Evolutionary conservation across 1,140 invertebrate genomes (phyloP), one percentile per base, ranked within the genome.

Genomic region (Holotrichia oblita): DNA sequence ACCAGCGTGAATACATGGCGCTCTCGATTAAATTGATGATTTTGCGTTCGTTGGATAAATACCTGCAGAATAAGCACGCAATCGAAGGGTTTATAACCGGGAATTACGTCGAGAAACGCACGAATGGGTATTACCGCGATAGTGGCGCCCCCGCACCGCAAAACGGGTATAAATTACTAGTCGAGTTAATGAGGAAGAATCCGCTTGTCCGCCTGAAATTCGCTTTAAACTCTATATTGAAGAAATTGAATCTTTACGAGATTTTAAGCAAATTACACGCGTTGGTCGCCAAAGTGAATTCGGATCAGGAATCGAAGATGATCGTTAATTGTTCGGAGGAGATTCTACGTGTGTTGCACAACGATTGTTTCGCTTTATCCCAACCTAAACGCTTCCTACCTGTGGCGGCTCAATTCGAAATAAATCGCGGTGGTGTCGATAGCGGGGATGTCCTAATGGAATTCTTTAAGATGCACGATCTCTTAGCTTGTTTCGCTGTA

Each of bases 11-110:
- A 77, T 95, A 95, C 81, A 98, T 98, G 92, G 95, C 96, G 0
- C 87, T 98, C 24, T 97, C 96, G 0, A 93, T 98, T 0, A 96
- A 97, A 85, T 88, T 98, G 0, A 93, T 96, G 84, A 94, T 98
- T 40, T 87, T 98, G 0, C 91, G 93, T 84, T 92, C 94, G 0
- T 85, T 98, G 0, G 95, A 97, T 84, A 90, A 93, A 4, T 91
- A 93, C 55, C 87, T 96, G 34, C 89, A 92, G 80, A 92, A 92
- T 82, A 91, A 92, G 64, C 86, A 89, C 81, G 93, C 94, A 3
- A 89, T 97, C 0, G 90, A 94, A 69, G 90, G 93, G 83, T 96
- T 97, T 83, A 86, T 94, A 77, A 22, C 22, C 9, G 44, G 34
- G 24, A 59, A 17, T 10, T n/a, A 55, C 14, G 10, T 14, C 9